phyloP scores from a whole-genome alignment of 1,140 invertebrate species.

The Drosophila sturtevanti region DNA sequence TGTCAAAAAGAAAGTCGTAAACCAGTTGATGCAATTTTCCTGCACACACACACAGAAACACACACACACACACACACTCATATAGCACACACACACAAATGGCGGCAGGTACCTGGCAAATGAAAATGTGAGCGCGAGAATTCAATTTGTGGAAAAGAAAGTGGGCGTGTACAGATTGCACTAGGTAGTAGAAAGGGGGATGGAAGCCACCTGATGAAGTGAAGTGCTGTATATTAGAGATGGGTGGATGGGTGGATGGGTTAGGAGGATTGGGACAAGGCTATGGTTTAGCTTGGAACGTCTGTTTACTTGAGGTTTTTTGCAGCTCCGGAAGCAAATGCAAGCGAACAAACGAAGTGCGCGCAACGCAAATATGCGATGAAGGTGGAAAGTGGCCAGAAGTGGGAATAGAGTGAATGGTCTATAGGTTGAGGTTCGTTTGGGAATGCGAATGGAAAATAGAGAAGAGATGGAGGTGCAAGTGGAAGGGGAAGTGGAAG shows the following conservation, averaged over 20 bases:
- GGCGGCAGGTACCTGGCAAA: conserved; percentile 35
- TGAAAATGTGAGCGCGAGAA: conserved; percentile 68
- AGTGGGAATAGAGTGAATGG: background rate
- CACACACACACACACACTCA: conserved; percentile 44
- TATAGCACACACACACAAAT: conserved; percentile 10
- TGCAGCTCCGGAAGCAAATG: conserved; percentile 68
- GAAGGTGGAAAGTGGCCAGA: background rate
- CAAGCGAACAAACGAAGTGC: conserved; percentile 71
- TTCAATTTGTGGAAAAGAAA: conserved; percentile 73
- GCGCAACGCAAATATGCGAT: conserved; percentile 59
- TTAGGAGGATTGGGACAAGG: conserved; percentile 18
- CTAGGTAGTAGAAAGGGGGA: no score
- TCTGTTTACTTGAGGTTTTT: conserved; percentile 75
- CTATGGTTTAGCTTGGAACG: conserved; percentile 41
- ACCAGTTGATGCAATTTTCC: conserved; percentile 76
- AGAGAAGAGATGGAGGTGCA: background rate
- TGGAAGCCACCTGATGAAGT: background rate
- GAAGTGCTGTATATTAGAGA: background rate
- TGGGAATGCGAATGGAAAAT: no score
- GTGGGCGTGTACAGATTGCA: background rate
- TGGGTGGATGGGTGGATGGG: background rate
- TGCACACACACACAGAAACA: conserved; percentile 74
- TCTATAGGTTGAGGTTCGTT: no score
- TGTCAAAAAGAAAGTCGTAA: conserved; percentile 30
- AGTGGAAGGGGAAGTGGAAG: background rate